A percentile compares a stretch with the other conserved stretches of the same genome.
Conservation (phyloP, 2,113 vertebrate species). For the Setophaga coronata region DNA sequence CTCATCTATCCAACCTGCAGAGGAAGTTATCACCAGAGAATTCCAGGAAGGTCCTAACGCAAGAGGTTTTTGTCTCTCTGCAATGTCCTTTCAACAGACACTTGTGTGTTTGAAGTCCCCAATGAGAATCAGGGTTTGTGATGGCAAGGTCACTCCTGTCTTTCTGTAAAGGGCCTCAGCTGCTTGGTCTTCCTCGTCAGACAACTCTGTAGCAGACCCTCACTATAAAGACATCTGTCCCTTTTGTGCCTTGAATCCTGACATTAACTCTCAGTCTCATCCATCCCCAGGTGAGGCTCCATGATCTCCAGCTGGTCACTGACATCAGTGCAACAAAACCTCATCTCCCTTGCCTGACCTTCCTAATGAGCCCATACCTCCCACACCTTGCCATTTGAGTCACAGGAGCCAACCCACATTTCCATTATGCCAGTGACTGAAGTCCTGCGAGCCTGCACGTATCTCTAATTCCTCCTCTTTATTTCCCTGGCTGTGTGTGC, state of each 20-base stretch:
- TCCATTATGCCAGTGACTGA: neutral
- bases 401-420: neutral
- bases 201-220: neutral
- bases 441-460: neutral
- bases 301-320: neutral
- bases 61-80: neutral
- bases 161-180: neutral
- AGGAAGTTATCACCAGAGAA: neutral
- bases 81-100: neutral
- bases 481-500: neutral
- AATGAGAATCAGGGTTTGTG: neutral
- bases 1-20: fast-evolving
- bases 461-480: neutral
- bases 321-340: fast-evolving
- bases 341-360: neutral
- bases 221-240: neutral
- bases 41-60: neutral
- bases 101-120: neutral
- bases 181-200: neutral
- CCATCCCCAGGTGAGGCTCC: neutral
- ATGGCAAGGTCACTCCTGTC: neutral
- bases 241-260: neutral
- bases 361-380: neutral
- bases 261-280: neutral
- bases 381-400: neutral